Evolutionary conservation across 1,140 invertebrate species (phyloP), one percentile per base, ranked within the genome.

Genomic region (Campoletis sonorensis): DNA sequence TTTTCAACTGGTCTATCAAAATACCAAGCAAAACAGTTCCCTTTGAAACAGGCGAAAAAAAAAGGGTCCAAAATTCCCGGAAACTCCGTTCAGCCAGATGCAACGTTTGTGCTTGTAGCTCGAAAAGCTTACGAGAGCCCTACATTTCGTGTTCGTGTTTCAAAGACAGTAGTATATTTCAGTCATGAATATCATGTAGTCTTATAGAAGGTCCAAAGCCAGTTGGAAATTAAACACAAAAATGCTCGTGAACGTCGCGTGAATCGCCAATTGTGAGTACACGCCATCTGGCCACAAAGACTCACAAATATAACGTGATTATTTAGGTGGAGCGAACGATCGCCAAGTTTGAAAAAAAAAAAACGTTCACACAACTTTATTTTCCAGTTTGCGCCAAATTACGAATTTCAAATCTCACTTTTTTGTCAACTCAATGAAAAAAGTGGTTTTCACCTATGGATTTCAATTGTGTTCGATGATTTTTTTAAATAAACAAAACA

Each of bases 141-240:
- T 21, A 54, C n/a, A 54, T 54, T 54, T 54, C 51, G 51, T 54
- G 51, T 54, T 54, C n/a, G 4, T 54, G 51, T 18, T 54, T 54
- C 51, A 54, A 54, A 54, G 51, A 54, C 1, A 54, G 51, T n/a
- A 21, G n/a, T 18, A 54, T n/a, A 54, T 54, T 54, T 45, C 40
- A 18, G 51, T 54, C 51, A 54, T 54, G 51, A 54, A 54, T 54
- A n/a, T 54, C 51, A 8, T n/a, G 18, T n/a, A 54, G n/a, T 18
- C n/a, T 1, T 54, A 21, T 54, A 54, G 51, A 54, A 54, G 18
- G 51, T 54, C 51, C 51, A 21, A 54, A 54, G 51, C n/a, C n/a
- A 21, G 51, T 54, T 21, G 51, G n/a, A 54, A 54, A 54, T 54
- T 54, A 54, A 54, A 54, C 51, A 54, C 51, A 54, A 54, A 54